Base-by-base conservation (phyloP, 2,888 invertebrate species). In the Clanis bilineata region DNA sequence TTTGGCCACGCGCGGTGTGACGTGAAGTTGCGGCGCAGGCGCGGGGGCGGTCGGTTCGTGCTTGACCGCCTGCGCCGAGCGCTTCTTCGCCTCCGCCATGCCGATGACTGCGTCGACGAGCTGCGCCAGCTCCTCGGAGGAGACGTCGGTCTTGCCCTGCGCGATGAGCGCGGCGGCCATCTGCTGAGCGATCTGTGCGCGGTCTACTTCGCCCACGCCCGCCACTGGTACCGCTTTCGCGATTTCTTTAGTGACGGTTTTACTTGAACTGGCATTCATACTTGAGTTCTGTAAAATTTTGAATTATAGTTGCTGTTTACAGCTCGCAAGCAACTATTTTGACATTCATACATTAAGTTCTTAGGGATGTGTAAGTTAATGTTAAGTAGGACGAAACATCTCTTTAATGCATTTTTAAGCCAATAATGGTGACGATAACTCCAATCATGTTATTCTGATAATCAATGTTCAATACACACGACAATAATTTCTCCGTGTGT, bases 61-160 rank as follows among this genome's bases (percentile, higher is more conserved):
- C 55, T 78, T 79, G 25, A 65, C 70, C 57, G 74, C 76, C 38
- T 79, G 82, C 0, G 82, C 80, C 58, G 86, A 85, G 4, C 88
- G 79, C 59, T 88, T 86, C 72, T 90, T 90, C 0, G 90, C 89
- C 66, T 92, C 90, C 0, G 90, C 90, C 89, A 91, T 90, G 3
- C 90, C 90, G 2, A 92, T 95, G 51, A 97, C 96, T 12, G 96
- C 95, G 71, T 96, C 96, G 32, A 97, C 95, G 0, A 97, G 90
- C 65, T 95, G 95, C 71, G 96, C 96, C 64, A 97, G 88, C 75
- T 97, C 96, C 57, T 94, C 95, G 58, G 96, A 95, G 3, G 96
- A 95, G 5, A 97, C 95, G 82, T 97, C 95, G 0, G 96, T 95
- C 80, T 96, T 95, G 51, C 97, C 97, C 82, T 97, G 96, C 18